Base-by-base conservation (phyloP, 2,113 vertebrate species). In the Gasterosteus nipponicus region DNA sequence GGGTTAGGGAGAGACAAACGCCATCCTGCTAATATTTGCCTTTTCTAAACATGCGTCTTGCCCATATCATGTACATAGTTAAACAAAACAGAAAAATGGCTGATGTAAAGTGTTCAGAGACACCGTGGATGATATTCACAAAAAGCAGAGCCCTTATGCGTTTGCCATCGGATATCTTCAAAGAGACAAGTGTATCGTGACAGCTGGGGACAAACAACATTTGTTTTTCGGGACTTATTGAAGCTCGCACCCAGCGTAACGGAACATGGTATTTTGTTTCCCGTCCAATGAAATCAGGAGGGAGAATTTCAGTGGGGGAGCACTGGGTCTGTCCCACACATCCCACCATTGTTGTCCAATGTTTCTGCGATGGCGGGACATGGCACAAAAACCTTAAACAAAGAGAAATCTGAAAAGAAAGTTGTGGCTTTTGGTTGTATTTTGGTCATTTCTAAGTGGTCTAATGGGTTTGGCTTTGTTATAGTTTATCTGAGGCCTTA, bases 391-490 rank as follows among this genome's bases (percentile, higher is more conserved):
- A 72, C 65, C 31, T 60, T 51, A 82, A 80, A 75, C 42, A 69
- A 79, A 73, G 57, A 49, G 69, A 75, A 83, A 72, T 73, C 47
- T 65, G 62, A 81, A 78, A 63, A 81, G 72, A 76, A 77, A 70
- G 58, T 67, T 84, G 75, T 80, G 87, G 59, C 83, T 87, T 94
- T 94, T 94, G 91, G 92, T 94, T 93, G 67, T 64, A 86, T 92
- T 93, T 94, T 94, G 89, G 92, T 94, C 91, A 84, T 87, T 86
- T 83, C 31, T 80, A 83, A 68, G 80, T 77, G 69, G 79, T 88
- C 38, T 83, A 47, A 73, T 70, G 80, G 81, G 80, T 90, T 90
- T 90, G 84, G 91, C 51, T 88, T 87, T 81, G 82, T 92, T 86
- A 53, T 63, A 60, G 58, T 86, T 89, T 75, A 49, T 76, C 39